phyloP scores from a whole-genome alignment of 1,140 invertebrate species.

The Drosophila arawakana region DNA sequence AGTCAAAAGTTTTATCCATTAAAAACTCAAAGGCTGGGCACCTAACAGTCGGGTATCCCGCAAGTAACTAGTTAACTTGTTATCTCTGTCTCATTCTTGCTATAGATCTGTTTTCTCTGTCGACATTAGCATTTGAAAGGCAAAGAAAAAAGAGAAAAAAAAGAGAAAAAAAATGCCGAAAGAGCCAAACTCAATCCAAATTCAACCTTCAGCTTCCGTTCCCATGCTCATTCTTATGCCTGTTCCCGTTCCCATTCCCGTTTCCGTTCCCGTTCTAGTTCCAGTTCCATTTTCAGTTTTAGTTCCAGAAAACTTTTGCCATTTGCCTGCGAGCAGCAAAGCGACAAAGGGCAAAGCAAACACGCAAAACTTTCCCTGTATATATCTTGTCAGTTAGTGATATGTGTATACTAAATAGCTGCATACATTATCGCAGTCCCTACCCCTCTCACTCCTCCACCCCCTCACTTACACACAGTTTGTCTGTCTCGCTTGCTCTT shows the following conservation, averaged over 20 bases:
- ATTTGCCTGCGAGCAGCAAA: conserved; percentile 69
- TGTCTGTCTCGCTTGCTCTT: neutral
- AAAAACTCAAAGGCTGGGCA: no score
- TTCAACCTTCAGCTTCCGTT: neutral
- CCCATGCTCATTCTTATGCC: neutral
- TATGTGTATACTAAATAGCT: conserved; percentile 53
- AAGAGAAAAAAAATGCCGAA: conserved; percentile 7
- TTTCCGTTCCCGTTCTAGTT: neutral
- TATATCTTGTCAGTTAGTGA: conserved; percentile 61
- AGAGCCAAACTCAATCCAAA: conserved; percentile 7
- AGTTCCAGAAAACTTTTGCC: conserved; percentile 60
- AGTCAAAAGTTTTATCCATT: no score
- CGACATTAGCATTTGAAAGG: conserved; percentile 69
- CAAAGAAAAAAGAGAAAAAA: conserved; percentile 12
- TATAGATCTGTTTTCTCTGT: conserved; percentile 24
- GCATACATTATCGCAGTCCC: conserved; percentile 62
- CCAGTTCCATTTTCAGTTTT: conserved; percentile 27
- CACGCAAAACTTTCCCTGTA: conserved; percentile 62
- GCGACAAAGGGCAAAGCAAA: conserved; percentile 68
- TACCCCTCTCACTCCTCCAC: neutral
- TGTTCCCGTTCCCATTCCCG: neutral
- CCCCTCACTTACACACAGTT: neutral
- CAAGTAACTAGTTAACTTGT: no score
- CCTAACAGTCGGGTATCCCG: no score
- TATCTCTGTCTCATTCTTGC: neutral